These are phyloP conservation scores for Heteractis magnifica DNA, from an alignment of 92 coral and sea anemone genomes.

Conservation along the genomic window DNA sequence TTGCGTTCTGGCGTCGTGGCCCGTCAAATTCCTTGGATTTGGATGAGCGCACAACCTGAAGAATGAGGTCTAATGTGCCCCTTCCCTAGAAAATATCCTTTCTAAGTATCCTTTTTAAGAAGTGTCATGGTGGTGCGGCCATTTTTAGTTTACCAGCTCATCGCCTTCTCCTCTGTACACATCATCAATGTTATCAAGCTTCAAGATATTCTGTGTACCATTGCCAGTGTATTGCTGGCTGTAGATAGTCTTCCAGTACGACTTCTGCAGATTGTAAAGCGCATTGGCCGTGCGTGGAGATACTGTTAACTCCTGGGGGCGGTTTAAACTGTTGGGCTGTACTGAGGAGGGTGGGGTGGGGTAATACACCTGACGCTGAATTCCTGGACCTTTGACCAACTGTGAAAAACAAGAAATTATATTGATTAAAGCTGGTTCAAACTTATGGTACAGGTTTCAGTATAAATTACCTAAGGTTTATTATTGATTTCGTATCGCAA, in stretches of 20 bases:
- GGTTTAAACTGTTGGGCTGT: slow-evolving; percentile 69
- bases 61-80: too few species aligned
- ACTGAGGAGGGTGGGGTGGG: slow-evolving; percentile 91
- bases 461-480: too few species aligned
- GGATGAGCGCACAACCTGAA: too few species aligned
- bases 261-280: slow-evolving; percentile 70
- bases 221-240: slow-evolving; percentile 82
- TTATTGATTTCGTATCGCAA: too few species aligned
- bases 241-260: slow-evolving; percentile 74
- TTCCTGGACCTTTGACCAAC: slow-evolving; percentile 80
- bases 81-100: too few species aligned
- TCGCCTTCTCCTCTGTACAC: slow-evolving; percentile 46
- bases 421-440: too few species aligned
- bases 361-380: slow-evolving; percentile 69
- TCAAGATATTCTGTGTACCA: slow-evolving; percentile 73
- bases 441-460: too few species aligned
- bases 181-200: slow-evolving; percentile 77
- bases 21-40: background rate
- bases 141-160: slow-evolving; percentile 50
- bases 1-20: background rate
- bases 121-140: background rate
- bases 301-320: slow-evolving; percentile 69
- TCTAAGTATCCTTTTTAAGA: too few species aligned
- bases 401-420: slow-evolving; percentile 21
- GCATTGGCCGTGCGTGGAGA: slow-evolving; percentile 85